Conservation (phyloP, 2,113 vertebrate species). For the Guaruba guarouba region DNA sequence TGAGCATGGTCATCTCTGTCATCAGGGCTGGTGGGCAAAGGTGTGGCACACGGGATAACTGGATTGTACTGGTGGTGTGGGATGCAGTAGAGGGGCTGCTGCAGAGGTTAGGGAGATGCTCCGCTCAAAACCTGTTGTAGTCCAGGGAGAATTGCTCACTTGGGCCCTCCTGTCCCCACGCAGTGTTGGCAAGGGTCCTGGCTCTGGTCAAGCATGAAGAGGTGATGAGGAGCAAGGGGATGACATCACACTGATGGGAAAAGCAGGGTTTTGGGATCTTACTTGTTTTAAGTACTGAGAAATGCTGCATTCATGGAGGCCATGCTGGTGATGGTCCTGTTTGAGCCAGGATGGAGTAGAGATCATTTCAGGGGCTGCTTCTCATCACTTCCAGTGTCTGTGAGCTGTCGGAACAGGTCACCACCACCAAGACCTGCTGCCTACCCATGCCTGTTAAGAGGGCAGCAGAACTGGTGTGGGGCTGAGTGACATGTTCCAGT, state of each 20-base stretch:
- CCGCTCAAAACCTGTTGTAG: neutral
- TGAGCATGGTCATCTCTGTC: neutral
- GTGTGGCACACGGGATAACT: neutral
- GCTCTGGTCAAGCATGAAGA: neutral
- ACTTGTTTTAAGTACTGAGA: neutral
- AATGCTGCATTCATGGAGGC: neutral
- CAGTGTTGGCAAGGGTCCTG: neutral
- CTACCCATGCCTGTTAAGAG: neutral
- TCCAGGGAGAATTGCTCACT: neutral
- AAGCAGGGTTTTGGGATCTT: neutral
- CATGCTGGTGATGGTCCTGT: rapidly evolving
- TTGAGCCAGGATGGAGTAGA: neutral
- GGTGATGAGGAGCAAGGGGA: neutral
- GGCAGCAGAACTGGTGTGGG: neutral
- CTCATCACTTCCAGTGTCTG: neutral
- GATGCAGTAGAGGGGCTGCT: neutral
- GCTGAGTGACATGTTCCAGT: neutral
- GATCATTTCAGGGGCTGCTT: neutral
- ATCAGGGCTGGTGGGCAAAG: neutral
- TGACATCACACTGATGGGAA: neutral
- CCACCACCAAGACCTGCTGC: neutral
- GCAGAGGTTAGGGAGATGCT: neutral
- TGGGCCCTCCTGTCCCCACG: rapidly evolving
- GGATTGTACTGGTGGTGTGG: neutral
- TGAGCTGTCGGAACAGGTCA: neutral